A percentile compares a stretch with the other conserved stretches of the same genome.
Conservation (phyloP, 2,113 vertebrate genomes). For the Sinocyclocheilus anophthalmus region DNA sequence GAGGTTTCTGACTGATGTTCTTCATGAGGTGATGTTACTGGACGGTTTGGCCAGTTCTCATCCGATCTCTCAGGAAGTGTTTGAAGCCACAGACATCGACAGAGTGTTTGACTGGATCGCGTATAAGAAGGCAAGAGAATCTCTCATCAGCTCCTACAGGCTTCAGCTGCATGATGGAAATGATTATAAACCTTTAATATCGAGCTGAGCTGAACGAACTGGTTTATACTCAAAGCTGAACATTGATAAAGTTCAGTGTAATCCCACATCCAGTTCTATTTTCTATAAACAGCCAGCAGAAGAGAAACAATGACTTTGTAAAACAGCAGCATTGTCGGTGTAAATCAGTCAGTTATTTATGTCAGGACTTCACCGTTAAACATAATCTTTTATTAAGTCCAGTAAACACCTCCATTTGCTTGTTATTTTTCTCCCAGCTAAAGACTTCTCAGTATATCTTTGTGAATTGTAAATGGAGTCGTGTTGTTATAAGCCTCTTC, state of each 20-base stretch:
- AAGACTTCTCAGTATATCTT: slow-evolving; percentile 37
- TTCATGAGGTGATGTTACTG: slow-evolving; percentile 95
- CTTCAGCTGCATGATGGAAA: neutral
- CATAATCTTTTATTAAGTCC: slow-evolving; percentile 4
- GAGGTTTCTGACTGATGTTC: slow-evolving; percentile 94
- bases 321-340: neutral
- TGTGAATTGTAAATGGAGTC: slow-evolving; percentile 17
- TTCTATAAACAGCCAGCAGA: neutral
- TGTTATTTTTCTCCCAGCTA: neutral
- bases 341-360: neutral
- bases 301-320: neutral
- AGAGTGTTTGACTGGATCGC: slow-evolving; percentile 98
- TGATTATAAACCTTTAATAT: neutral
- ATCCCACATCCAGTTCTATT: neutral
- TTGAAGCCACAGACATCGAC: slow-evolving; percentile 90
- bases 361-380: neutral
- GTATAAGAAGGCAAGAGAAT: slow-evolving; percentile 89
- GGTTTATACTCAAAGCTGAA: neutral
- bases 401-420: slow-evolving; percentile 13
- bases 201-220: neutral
- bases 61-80: slow-evolving; percentile 94
- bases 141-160: slow-evolving; percentile 58
- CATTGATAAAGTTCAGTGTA: neutral
- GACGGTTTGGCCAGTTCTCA: slow-evolving; percentile 93
- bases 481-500: neutral